phyloP scores from a whole-genome alignment of 2,888 invertebrate genomes.

The Hydropsyche betteni region DNA sequence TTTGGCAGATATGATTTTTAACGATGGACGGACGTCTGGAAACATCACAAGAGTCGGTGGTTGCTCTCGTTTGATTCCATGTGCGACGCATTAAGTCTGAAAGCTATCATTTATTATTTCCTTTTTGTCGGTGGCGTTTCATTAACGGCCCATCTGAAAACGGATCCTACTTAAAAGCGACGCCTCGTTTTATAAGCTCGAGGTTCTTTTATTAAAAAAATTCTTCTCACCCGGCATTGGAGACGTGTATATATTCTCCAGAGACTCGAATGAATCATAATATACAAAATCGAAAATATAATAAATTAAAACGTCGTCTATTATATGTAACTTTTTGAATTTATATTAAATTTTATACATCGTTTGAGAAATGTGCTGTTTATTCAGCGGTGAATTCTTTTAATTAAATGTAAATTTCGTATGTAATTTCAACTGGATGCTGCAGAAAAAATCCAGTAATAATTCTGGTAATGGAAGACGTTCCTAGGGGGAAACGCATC shows the following conservation, averaged over 20 bases:
- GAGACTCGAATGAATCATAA: too few species aligned
- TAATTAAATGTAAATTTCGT: too few species aligned
- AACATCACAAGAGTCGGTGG: neutral
- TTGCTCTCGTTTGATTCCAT: constrained; percentile 4
- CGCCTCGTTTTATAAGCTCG: constrained; percentile 6
- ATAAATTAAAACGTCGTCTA: too few species aligned
- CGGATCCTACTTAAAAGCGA: constrained; percentile 22
- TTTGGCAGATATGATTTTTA: constrained; percentile 16
- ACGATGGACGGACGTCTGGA: neutral
- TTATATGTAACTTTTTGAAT: too few species aligned
- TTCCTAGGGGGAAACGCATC: neutral
- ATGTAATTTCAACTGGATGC: too few species aligned
- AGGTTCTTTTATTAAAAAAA: too few species aligned
- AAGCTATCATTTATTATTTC: constrained; percentile 2
- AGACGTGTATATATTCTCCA: too few species aligned
- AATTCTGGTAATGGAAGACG: constrained; percentile 23
- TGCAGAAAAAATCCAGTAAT: neutral
- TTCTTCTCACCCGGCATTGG: too few species aligned
- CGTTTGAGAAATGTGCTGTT: too few species aligned
- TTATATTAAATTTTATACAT: too few species aligned
- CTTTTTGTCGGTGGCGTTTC: constrained; percentile 1
- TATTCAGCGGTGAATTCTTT: too few species aligned
- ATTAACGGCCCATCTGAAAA: constrained; percentile 2
- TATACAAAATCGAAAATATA: too few species aligned
- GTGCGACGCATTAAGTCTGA: constrained; percentile 17